phyloP scores from a whole-genome alignment of 2,888 invertebrate genomes.

The Dione juno region DNA sequence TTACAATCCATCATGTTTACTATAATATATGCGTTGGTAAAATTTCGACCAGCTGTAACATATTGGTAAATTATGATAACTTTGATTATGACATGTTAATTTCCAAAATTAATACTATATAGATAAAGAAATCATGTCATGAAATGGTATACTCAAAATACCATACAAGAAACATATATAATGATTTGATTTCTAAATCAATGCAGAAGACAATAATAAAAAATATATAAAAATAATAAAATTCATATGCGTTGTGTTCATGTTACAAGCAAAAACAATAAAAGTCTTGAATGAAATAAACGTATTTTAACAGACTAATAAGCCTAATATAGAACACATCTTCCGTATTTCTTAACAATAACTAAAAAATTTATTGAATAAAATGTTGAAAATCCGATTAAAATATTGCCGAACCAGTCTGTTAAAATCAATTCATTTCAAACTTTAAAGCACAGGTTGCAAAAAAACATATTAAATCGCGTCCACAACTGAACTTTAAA shows the following conservation, averaged over 20 bases:
- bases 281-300: not conserved
- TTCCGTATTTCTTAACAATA: constrained; percentile 11
- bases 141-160: not conserved
- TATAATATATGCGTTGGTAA: not conserved
- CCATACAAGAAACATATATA: not conserved
- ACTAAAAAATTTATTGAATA: constrained; percentile 18
- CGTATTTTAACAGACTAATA: constrained; percentile 21
- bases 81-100: not conserved
- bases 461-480: too few species aligned
- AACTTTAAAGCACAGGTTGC: too few species aligned
- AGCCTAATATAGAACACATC: not conserved
- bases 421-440: constrained; percentile 29
- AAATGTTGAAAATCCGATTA: not conserved
- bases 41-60: constrained; percentile 4
- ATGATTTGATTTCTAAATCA: not conserved
- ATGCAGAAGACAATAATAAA: not conserved
- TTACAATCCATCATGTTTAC: constrained; percentile 9
- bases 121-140: not conserved
- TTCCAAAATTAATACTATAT: constrained; percentile 15
- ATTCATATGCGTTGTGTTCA: not conserved
- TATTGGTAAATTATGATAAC: not conserved
- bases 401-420: not conserved
- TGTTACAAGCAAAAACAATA: constrained; percentile 4
- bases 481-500: constrained; percentile 48
- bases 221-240: not conserved